A percentile compares a stretch with the other conserved stretches of the same genome.
These are phyloP conservation scores for Cherax quadricarinatus DNA, from an alignment of 1,140 invertebrate species.

Conservation along the genomic window DNA sequence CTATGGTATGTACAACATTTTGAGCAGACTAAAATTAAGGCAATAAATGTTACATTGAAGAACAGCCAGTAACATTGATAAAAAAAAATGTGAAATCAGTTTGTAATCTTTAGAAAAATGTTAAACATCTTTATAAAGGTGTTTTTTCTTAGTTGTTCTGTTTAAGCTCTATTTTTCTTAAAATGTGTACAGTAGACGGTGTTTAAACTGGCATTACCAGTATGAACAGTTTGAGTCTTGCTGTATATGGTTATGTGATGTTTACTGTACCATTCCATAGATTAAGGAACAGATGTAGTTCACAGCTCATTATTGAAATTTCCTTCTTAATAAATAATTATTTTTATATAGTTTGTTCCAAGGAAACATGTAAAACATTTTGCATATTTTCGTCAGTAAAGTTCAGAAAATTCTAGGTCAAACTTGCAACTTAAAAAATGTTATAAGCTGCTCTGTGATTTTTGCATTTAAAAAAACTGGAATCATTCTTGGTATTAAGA, in stretches of 20 bases:
- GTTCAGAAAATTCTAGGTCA: neutral
- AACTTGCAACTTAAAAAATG: neutral
- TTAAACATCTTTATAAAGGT: neutral
- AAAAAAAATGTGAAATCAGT: no score
- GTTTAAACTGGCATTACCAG: neutral
- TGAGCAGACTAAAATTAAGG: no score
- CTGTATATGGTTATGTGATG: neutral
- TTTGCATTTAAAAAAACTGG: neutral
- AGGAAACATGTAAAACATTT: neutral
- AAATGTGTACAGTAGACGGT: neutral
- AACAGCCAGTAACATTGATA: no score
- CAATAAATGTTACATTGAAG: no score
- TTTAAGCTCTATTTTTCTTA: neutral
- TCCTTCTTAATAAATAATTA: neutral
- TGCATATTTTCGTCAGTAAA: neutral
- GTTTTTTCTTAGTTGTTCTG: neutral
- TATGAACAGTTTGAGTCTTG: neutral
- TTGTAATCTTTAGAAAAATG: no score
- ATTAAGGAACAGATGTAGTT: neutral
- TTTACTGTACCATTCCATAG: neutral
- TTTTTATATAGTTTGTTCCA: neutral
- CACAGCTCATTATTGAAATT: neutral
- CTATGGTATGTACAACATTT: no score
- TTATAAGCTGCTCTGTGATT: neutral
- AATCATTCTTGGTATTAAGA: neutral